A percentile compares a stretch with the other conserved stretches of the same genome.
phyloP scores from a whole-genome alignment of 2,797 vertebrate genomes.

The Mareca penelope region DNA sequence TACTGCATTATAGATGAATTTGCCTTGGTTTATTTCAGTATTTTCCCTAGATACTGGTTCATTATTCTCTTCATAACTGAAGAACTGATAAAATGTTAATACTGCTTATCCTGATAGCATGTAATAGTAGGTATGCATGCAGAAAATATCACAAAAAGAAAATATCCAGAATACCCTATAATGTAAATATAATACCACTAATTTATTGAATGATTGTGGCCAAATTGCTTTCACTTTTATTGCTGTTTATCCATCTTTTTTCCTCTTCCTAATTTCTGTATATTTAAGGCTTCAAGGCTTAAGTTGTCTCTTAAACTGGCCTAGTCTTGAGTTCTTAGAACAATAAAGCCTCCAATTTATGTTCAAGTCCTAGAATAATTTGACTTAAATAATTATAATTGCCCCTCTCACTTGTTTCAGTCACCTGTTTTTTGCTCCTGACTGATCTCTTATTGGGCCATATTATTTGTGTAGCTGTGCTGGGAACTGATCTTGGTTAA shows the following conservation, averaged over 20 bases:
- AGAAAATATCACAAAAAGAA: not conserved
- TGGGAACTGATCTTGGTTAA: not conserved
- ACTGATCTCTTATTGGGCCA: not conserved
- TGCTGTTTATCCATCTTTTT: not conserved
- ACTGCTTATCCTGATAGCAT: not conserved
- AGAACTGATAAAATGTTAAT: not conserved
- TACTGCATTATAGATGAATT: not conserved
- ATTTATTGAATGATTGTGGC: not conserved
- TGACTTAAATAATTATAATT: not conserved
- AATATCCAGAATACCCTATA: not conserved
- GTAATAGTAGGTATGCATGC: not conserved
- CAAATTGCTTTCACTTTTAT: not conserved
- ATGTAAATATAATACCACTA: no score
- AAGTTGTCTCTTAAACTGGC: not conserved
- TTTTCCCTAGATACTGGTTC: not conserved
- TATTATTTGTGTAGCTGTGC: not conserved
- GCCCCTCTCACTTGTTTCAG: not conserved
- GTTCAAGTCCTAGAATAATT: not conserved
- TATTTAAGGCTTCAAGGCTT: not conserved
- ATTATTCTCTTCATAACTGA: not conserved
- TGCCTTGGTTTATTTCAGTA: not conserved
- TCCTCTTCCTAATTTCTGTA: not conserved
- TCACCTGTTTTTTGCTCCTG: not conserved
- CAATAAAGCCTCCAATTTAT: not conserved
- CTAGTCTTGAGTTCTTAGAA: not conserved